Base-by-base conservation (phyloP, 1,140 invertebrate species). In the Drosophila tani region DNA sequence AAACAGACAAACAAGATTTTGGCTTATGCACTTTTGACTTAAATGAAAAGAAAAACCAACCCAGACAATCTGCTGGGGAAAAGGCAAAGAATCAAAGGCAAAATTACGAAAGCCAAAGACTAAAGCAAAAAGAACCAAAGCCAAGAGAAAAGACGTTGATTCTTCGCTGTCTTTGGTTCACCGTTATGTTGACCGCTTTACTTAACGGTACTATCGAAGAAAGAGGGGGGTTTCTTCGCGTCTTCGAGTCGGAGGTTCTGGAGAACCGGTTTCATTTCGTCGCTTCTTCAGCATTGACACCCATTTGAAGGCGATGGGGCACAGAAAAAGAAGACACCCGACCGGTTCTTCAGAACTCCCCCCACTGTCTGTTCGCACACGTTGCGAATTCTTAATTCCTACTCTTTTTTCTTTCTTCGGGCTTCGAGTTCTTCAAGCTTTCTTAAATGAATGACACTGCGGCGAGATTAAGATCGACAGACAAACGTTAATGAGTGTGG, bases 151-250 rank as follows among this genome's bases (percentile, higher is more conserved):
- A 67, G 47, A 47, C 46, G 43, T 56, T 58, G 45, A 64, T 57
- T 81, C 47, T 63, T 78, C 38, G 29, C 78, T 65, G 63, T 69
- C 57, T 78, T 78, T 77, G 32, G 57, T 60, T 70, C 41, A 86
- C 84, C 81, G 84, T 90, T 88, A 88, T 90, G 85, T 85, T 88
- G 84, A 88, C 84, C 84, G 84, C 84, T 65, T 75, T 81, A 63
- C 63, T 79, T 88, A 88, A 88, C 84, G 84, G 84, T 90, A 90
- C 63, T 55, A 55, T 67, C 55, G 69, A 55, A 29, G 43, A 67
- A 45, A 15, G 24, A 15, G 15, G n/a, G 24, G 38, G 27, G n/a
- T 24, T 50, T 45, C 32, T 55, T 19, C 29, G 11, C 6, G 11
- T 53, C 49, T 55, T 35, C 24, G 32, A 46, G 49, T 17, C 14